Conservation (phyloP, 2,113 vertebrate species). For the Geothlypis trichas region DNA sequence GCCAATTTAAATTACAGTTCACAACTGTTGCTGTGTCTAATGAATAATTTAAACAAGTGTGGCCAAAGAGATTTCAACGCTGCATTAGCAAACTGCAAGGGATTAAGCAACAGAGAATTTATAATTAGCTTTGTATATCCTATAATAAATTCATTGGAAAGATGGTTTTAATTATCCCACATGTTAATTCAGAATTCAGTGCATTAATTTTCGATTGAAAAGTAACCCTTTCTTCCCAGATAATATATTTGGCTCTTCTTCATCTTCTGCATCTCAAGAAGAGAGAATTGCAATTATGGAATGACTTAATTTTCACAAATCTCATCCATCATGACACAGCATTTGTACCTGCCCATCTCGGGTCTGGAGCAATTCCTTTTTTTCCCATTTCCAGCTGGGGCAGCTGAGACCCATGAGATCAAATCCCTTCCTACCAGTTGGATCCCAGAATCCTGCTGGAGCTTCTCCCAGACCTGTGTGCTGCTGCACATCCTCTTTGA, state of each 20-base stretch:
- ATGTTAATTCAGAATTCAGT: conserved; percentile 70
- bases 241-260: background rate
- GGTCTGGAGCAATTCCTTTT: background rate
- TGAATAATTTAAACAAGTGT: conserved; percentile 85
- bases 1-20: conserved; percentile 85
- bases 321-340: background rate
- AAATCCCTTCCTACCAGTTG: background rate
- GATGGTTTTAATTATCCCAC: conserved; percentile 82
- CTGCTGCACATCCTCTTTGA: background rate
- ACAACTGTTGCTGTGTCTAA: conserved; percentile 82
- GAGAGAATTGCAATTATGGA: background rate
- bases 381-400: background rate
- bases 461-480: background rate
- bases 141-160: conserved; percentile 82
- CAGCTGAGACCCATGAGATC: background rate
- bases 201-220: conserved; percentile 44
- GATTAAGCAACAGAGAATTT: conserved; percentile 80
- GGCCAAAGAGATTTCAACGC: conserved; percentile 83
- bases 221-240: conserved; percentile 59
- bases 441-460: background rate
- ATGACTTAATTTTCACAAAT: background rate
- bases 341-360: background rate
- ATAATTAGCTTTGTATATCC: conserved; percentile 81
- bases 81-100: conserved; percentile 79
- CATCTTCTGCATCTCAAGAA: background rate